phyloP scores from a whole-genome alignment of 2,888 invertebrate species.

The Macrosiphum euphorbiae region DNA sequence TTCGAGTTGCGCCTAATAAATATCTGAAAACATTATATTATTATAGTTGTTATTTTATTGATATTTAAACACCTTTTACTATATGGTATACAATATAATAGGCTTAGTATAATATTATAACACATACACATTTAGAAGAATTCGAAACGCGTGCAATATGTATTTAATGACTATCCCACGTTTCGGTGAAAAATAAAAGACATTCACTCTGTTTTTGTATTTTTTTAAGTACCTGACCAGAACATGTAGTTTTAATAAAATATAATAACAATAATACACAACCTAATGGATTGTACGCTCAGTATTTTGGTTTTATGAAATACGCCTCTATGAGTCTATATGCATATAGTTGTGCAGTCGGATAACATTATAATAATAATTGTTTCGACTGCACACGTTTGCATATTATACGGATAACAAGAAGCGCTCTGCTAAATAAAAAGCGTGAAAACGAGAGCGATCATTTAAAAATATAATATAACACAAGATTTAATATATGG shows the following conservation, averaged over 20 bases:
- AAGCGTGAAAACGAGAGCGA: background rate
- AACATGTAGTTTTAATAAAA: conserved; percentile 13
- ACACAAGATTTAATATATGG: background rate
- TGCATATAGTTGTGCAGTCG: background rate
- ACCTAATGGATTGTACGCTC: background rate
- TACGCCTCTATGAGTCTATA: background rate
- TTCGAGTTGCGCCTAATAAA: background rate
- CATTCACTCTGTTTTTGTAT: background rate
- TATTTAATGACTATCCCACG: conserved; percentile 23
- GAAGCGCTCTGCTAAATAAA: background rate
- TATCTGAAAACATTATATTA: background rate
- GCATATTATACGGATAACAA: background rate
- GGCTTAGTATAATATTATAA: background rate
- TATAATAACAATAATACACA: background rate
- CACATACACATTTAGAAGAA: background rate
- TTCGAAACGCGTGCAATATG: background rate
- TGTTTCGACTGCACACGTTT: background rate
- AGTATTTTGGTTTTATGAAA: background rate
- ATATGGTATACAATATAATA: background rate
- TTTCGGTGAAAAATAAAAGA: background rate
- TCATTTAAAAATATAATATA: background rate
- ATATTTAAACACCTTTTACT: conserved; percentile 38
- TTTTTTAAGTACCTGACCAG: background rate
- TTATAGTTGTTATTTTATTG: conserved; percentile 28
- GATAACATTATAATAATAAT: background rate